Conservation (phyloP, 2,888 invertebrate genomes). For the Epiblema foenella region DNA sequence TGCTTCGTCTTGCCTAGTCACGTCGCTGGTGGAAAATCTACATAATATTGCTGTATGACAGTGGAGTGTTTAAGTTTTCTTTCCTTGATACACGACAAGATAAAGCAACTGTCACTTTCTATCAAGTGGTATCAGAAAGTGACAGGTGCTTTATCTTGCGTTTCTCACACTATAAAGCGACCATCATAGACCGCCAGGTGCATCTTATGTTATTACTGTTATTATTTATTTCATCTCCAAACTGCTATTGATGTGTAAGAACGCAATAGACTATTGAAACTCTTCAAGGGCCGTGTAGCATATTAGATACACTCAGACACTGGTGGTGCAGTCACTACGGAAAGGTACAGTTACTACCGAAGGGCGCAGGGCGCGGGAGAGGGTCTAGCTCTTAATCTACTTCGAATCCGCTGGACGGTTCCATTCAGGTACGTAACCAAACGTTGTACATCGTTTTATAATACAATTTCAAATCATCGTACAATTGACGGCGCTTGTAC, state of each 20-base stretch:
- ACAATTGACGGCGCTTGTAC: constrained; percentile 75
- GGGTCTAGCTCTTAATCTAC: constrained; percentile 69
- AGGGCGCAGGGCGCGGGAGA: constrained; percentile 45
- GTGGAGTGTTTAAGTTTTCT: no score
- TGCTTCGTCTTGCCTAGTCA: no score
- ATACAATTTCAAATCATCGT: constrained; percentile 51
- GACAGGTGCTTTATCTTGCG: no score
- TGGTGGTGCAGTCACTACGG: background rate
- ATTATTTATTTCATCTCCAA: no score
- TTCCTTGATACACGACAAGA: no score
- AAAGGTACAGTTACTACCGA: constrained; percentile 11
- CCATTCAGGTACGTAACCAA: constrained; percentile 74
- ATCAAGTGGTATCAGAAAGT: no score
- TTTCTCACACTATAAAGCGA: no score
- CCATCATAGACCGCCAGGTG: no score
- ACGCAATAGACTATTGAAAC: background rate
- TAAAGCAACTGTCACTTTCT: no score
- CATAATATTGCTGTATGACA: no score
- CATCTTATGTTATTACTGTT: no score
- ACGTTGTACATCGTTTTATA: constrained; percentile 50
- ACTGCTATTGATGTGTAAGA: background rate
- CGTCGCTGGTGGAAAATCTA: no score
- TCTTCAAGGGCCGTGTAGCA: background rate
- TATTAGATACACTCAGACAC: constrained; percentile 9
- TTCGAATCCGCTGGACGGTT: constrained; percentile 78